Evolutionary conservation across 35 echinoderm and acorn worm genomes (phyloP), one percentile per base, ranked within the genome.

Genomic region (Heliocidaris tuberculata): DNA sequence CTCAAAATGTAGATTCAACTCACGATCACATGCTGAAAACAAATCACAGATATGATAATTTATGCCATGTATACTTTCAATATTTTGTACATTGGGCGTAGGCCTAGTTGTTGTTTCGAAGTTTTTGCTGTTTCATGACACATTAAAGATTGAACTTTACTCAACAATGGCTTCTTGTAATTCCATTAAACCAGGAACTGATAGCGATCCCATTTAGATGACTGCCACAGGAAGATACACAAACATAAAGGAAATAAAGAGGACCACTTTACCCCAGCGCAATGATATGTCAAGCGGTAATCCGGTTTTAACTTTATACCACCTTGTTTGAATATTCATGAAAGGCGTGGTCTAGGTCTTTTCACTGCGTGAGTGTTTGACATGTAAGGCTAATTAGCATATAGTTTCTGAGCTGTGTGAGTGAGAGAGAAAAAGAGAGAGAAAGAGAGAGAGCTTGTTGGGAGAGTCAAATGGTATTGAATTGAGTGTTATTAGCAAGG

Each of bases 321-420:
- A 78, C 65, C 65, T 78, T 78, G 6, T 78, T 78, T 78, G 65
- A 78, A 78, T 78, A 78, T 78, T 78, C 65, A 78, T 78, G 65
- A 78, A 78, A 3, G 65, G 65, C 65, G 65, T 78, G 65, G 65
- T 24, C 65, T 78, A 7, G 17, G 2, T 21, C 27, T 78, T 19
- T n/a, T 78, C 27, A 78, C 65, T 19, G 65, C 3, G 21, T 24
- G 65, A 78, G 21, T 27, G 27, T 24, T 19, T 78, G 65, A 24
- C 27, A 78, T 78, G 65, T 78, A 78, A 78, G 21, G 17, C 65
- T 78, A 78, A 78, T 78, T 78, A 78, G 65, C 65, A 78, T 78
- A 78, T 78, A 19, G 65, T 78, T 52, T 17, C 65, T 78, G 2
- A 78, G 27, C 65, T n/a, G 65, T 78, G 65, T 12, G 59, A 19